Base-by-base conservation (phyloP, 2,797 vertebrate species). In the Pristis pectinata region DNA sequence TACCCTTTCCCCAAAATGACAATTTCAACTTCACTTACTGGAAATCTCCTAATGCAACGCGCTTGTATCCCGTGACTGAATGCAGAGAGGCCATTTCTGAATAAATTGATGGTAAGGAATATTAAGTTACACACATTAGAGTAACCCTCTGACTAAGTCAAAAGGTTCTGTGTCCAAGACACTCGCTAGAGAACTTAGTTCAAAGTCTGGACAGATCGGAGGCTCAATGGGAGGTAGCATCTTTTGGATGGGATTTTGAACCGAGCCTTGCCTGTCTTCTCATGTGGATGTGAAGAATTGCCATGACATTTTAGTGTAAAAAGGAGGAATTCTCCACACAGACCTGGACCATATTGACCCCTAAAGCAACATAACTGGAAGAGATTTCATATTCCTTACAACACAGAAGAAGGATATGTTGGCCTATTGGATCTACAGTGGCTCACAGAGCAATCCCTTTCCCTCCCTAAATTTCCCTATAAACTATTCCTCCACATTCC, bases 1-100 rank as follows among this genome's bases (percentile, higher is more conserved):
- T 92, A 92, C 91, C 64, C 61, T 70, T 93, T 93, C 61, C 41
- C 37, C 22, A 41, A 93, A 93, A 70, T 93, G 64, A 70, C 61
- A 93, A 67, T 93, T 64, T 10, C 61, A 44, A 11, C 37, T 70
- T 93, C 89, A 93, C 89, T 93, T 70, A 93, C 64, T 27, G 89
- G 89, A 70, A 93, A 44, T 93, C 41, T 93, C 10, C 41, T 72
- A 44, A 44, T 72, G 64, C 24, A 30, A 49, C 22, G 4, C 72
- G 91, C n/a, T 93, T 44, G n/a, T 8, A 44, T 34, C 8, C 9
- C 2, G 7, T 70, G 37, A 64, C 19, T 41, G 37, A 44, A 44
- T 22, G n/a, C 64, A 41, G 64, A 93, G 27, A 44, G 91, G 89
- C 41, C 37, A 44, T 19, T 61, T 91, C 87, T 64, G 87, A 6